Conservation (phyloP, 2,888 invertebrate genomes). For the Noctua pronuba region DNA sequence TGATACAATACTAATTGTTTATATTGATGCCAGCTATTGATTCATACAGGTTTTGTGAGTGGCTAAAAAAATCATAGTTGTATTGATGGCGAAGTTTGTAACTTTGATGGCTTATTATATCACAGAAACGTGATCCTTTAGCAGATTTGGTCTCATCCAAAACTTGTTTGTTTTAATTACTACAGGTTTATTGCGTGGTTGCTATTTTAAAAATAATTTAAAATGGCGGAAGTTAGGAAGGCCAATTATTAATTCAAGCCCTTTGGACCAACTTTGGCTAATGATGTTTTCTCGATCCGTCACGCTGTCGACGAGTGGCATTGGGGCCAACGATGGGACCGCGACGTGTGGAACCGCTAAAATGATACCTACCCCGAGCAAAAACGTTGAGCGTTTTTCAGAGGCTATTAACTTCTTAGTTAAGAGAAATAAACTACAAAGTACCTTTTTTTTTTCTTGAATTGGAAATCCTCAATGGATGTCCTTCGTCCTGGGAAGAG, state of each 20-base stretch:
- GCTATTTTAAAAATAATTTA: background rate
- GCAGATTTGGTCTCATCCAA: background rate
- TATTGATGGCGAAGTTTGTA: background rate
- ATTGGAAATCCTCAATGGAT: too few species aligned
- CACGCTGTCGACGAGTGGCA: background rate
- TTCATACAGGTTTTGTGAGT: background rate
- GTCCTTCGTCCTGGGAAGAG: too few species aligned
- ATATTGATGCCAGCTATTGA: background rate
- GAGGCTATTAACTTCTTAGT: background rate
- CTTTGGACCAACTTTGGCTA: background rate
- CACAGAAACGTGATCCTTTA: too few species aligned
- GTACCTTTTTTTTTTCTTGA: background rate
- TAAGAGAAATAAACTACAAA: background rate
- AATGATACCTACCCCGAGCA: background rate
- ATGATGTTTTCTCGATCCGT: background rate
- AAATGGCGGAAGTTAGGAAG: background rate
- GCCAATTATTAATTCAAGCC: background rate
- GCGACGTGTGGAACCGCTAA: background rate
- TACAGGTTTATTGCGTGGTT: background rate
- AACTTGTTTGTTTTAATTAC: background rate
- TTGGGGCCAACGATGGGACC: too few species aligned
- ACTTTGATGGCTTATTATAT: background rate
- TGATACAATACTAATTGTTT: background rate
- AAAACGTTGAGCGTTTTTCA: background rate
- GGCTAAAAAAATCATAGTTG: background rate